Evolutionary conservation across 2,888 invertebrate genomes (phyloP).

Genomic region (Philereme vetulata): DNA sequence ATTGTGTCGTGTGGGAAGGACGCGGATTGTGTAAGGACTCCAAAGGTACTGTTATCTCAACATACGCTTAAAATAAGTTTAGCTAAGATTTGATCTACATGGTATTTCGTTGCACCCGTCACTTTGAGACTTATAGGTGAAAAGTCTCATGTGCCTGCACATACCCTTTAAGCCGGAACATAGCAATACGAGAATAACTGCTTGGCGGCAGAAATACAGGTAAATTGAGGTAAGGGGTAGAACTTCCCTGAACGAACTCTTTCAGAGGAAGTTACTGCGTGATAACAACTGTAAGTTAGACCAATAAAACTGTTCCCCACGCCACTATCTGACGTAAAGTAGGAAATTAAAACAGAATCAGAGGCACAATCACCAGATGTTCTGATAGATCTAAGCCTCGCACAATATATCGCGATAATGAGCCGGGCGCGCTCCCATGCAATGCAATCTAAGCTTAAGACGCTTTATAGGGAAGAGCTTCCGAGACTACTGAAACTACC

Average conservation of each 20-base stretch:
- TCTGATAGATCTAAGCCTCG: slow-evolving; percentile 33
- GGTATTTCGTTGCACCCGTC: no score
- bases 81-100: no score
- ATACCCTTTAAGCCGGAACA: no score
- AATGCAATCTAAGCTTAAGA: slow-evolving; percentile 36
- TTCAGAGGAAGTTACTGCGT: no score
- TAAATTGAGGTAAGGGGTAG: no score
- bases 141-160: no score
- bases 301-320: background rate
- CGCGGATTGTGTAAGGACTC: slow-evolving; percentile 15
- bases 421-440: slow-evolving; percentile 48
- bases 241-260: no score
- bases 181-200: no score
- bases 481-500: slow-evolving; percentile 1
- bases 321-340: slow-evolving; percentile 17
- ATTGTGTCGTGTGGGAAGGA: slow-evolving; percentile 29
- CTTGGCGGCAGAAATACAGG: no score
- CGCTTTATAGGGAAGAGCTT: slow-evolving; percentile 8
- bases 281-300: no score
- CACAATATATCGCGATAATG: slow-evolving; percentile 54
- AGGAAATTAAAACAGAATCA: slow-evolving; percentile 28
- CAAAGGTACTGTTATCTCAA: slow-evolving; percentile 6
- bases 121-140: no score
- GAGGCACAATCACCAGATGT: slow-evolving; percentile 27
- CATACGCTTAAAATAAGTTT: background rate